Base-by-base conservation (phyloP, 2,113 vertebrate genomes). In the Brienomyrus brachyistius region DNA sequence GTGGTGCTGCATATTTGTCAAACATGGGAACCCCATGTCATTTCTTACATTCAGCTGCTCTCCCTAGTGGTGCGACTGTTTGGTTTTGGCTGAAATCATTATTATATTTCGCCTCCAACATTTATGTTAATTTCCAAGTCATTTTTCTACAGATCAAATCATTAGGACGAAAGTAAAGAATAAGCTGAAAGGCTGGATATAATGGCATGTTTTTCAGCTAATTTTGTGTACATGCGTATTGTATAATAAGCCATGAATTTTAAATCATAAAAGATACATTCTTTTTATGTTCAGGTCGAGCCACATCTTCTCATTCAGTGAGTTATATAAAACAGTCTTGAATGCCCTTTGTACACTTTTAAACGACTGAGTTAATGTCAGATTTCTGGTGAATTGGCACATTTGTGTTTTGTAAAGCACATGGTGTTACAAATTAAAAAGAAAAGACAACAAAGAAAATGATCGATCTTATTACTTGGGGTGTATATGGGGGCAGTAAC, bases 321-420 rank as follows among this genome's bases (percentile, higher is more conserved):
- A 45, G 27, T 77, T 52, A 19, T 47, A 31, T 62, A 83, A 43
- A 21, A n/a, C 43, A 52, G 8, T 35, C 27, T 86, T 86, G 40
- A 7, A 27, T 35, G 43, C 23, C 23, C 52, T 21, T 82, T 50
- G 17, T 50, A 62, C 8, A n/a, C 21, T 62, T 62, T 62, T 23
- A 62, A 62, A 62, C 15, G n/a, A 54, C 54, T 52, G 66, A 35
- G 27, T 74, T 74, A 35, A 74, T n/a, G 21, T 74, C 66, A 48
- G 89, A 86, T 54, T 40, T 48, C 23, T 5, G 17, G n/a, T 43
- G 59, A 15, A 77, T 27, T 48, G 59, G 23, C 45, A 59, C 83
- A 86, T 90, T 90, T 35, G 47, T 86, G 56, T 31, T 74, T 48
- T 66, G 54, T 70, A 66, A 86, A 90, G 56, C 9, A 31, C 27